Evolutionary conservation across 2,113 vertebrate genomes (phyloP), one percentile per base, ranked within the genome.

Genomic region (Bubalus kerabau): DNA sequence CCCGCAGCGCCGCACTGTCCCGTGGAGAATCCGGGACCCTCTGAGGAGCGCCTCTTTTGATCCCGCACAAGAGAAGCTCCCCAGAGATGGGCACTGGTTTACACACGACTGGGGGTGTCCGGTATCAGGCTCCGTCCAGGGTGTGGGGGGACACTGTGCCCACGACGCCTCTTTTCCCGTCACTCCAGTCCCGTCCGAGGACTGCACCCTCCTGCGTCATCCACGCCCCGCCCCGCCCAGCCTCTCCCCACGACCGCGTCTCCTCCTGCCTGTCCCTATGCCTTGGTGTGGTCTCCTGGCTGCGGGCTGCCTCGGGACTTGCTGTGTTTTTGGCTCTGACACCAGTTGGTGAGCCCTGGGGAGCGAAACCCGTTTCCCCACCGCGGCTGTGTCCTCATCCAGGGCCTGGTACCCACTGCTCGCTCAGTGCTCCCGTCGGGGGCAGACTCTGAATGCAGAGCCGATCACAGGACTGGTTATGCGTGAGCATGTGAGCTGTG

Each of bases 1-100:
- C 30, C 2, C 1, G 1, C 10, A 43, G 2, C 2, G 1, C 19
- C 19, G 0, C 7, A 2, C 14, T 43, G n/a, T 57, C 40, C 8
- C 0, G 2, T 3, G 1, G 5, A 71, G 57, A 19, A n/a, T 14
- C 3, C 2, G 43, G 62, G 56, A 6, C 67, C 10, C 48, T 60
- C 40, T 32, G 7, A 84, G 46, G 32, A 71, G 88, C 14, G 0
- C 32, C 30, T 15, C 32, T 14, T 16, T 17, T 2, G 21, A 84
- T 43, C 23, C 32, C 16, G 15, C 10, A 32, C 40, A 28, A 26
- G 82, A 74, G 52, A 71, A 19, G 26, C 56, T 30, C 23, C 43
- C 30, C 50, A 19, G 93, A 83, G 56, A 15, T 3, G 32, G 36
- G 32, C 21, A 2, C 28, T 15, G 14, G 23, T 43, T 76, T n/a